phyloP scores from a whole-genome alignment of 1,140 invertebrate species.

The Lucilia cuprina region DNA sequence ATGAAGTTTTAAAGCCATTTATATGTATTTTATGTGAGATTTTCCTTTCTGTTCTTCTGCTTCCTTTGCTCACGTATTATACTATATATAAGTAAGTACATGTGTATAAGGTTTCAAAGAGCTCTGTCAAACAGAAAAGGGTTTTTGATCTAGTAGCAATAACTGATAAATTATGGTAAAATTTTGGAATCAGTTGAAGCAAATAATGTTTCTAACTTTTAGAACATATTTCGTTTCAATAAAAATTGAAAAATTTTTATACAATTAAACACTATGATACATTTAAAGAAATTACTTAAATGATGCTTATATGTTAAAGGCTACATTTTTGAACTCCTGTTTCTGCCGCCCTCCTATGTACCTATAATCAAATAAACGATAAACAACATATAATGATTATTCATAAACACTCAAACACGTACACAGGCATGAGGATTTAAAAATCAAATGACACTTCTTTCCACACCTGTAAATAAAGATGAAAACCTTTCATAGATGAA shows the following conservation, averaged over 20 bases:
- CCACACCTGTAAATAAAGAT: neutral
- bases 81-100: neutral
- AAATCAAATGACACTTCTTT: neutral
- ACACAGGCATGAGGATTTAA: neutral
- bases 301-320: neutral
- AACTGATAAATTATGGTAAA: too few relatives aligned
- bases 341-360: neutral
- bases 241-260: too few relatives aligned
- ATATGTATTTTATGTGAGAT: neutral
- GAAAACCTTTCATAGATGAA: neutral
- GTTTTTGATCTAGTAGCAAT: too few relatives aligned
- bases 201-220: too few relatives aligned
- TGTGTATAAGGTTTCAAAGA: neutral
- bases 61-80: neutral
- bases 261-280: too few relatives aligned
- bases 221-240: too few relatives aligned
- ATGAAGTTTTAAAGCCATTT: neutral
- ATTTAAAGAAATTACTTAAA: too few relatives aligned
- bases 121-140: too few relatives aligned
- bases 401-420: neutral
- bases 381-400: conserved; percentile 9
- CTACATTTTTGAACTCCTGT: neutral
- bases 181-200: too few relatives aligned
- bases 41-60: neutral
- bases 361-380: neutral